Evolutionary conservation across 2,888 invertebrate genomes (phyloP), one percentile per base, ranked within the genome.

Genomic region (Agonopterix alstromeriana): DNA sequence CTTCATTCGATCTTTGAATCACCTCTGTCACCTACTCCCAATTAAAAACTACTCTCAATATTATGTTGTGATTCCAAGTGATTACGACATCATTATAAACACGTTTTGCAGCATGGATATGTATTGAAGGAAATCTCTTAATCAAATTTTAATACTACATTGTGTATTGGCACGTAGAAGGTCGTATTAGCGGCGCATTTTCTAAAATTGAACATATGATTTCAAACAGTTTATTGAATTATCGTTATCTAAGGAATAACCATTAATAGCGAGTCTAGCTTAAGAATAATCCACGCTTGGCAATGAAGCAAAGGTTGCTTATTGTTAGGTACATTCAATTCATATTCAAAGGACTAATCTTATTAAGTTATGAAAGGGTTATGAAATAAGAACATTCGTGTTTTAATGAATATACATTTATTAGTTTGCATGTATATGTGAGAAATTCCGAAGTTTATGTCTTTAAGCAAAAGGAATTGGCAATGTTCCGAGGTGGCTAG

Each of bases 401-500:
- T 27, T 27, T 38, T 38, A n/a, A 73, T 74, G 69, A 73, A 75
- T 77, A 67, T 73, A 70, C 76, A 77, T 74, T 69, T 42, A 75
- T 84, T 81, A 78, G 81, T 73, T 10, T 9, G 10, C n/a, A 17
- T 2, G 61, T 73, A 73, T 70, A 70, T 74, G 83, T 85, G 83
- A 84, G 83, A 87, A 82, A 86, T 86, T 84, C 82, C 82, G 62
- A 77, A 74, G 79, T 42, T 71, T 78, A 65, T 76, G 77, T 73
- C 73, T 47, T 27, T 80, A 78, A 79, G 84, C 77, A 79, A 81
- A 84, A 78, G 82, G 80, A 86, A 85, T 86, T 88, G 86, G 84
- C 86, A 85, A 84, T 70, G 84, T 77, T 82, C 82, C 82, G 81
- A 82, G 77, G 27, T 27, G 73, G 73, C 69, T 71, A 70, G 72